Base-by-base conservation (phyloP, 2,888 invertebrate genomes). In the Augochlorella aurata region DNA sequence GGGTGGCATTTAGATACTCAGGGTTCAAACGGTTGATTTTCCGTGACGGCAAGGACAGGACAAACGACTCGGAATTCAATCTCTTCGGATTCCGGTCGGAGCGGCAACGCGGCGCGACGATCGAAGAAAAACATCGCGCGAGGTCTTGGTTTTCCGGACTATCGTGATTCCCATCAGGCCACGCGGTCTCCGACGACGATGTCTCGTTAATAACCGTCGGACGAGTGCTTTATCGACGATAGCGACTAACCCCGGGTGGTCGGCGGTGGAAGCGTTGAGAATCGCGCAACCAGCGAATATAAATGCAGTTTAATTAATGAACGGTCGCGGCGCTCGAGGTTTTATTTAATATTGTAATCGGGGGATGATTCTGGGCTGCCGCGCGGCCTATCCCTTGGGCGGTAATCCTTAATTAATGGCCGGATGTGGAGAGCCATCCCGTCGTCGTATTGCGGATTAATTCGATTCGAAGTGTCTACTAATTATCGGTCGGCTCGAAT, bases 391-490 rank as follows among this genome's bases (percentile, higher is more conserved):
- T 70, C 77, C 77, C 81, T 77, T 74, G 68, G 50, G 24, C 68
- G 66, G 73, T 76, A 81, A 79, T 81, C 87, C 81, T 86, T 86
- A 86, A 86, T 86, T 86, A 86, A 86, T 86, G 82, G 79, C 82
- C 68, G 77, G 66, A 67, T 80, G 80, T 63, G 75, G 73, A 69
- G 74, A 72, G 74, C 76, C 74, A 78, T 82, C 72, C 61, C 70
- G 85, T 82, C 85, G 75, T 87, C 81, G 81, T 87, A 85, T 85
- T 77, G 79, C 85, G 83, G 85, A 88, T 88, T 88, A 88, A 88
- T 88, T 87, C 84, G 85, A 84, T 82, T 88, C 88, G 73, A 86
- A 85, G 88, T 85, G 88, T 88, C 88, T 88, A 87, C 88, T 88
- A 88, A 88, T 88, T 88, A 88, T 87, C 88, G 82, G 77, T 66